A percentile compares a stretch with the other conserved stretches of the same genome.
Conservation (phyloP, 1,140 invertebrate genomes). For the Camponotus pennsylvanicus region DNA sequence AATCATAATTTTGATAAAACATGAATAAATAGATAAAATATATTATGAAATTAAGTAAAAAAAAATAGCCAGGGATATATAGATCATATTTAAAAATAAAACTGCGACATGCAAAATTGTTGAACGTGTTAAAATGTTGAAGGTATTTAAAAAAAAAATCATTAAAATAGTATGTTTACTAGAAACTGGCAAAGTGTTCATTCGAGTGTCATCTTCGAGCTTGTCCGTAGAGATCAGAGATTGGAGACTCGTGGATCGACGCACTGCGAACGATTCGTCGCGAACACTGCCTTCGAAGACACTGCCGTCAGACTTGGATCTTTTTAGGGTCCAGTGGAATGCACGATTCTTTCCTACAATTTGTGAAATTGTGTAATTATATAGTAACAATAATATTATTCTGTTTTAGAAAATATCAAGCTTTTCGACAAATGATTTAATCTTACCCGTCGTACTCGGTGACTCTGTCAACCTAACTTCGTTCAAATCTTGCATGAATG, state of each 20-base stretch:
- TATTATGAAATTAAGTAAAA: background rate
- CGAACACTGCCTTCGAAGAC: conserved; percentile 83
- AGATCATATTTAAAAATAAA: background rate
- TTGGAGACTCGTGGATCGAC: conserved; percentile 89
- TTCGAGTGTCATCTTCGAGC: conserved; percentile 7
- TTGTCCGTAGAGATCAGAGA: conserved; percentile 37
- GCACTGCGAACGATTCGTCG: conserved; percentile 77
- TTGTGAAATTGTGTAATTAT: background rate
- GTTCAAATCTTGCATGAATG: conserved; percentile 37
- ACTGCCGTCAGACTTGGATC: conserved; percentile 91
- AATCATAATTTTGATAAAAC: background rate
- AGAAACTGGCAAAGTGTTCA: background rate
- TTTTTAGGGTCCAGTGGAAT: conserved; percentile 83
- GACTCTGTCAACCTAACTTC: background rate
- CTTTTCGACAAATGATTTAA: background rate
- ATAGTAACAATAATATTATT: background rate
- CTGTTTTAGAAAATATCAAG: background rate
- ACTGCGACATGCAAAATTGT: background rate
- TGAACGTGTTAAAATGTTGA: background rate
- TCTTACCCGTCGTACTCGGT: conserved; percentile 31
- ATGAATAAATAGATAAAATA: background rate
- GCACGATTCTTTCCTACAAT: conserved; percentile 29
- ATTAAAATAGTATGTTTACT: conserved; percentile 48
- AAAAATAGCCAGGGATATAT: background rate
- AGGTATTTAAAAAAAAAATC: too few species aligned